Evolutionary conservation across 2,113 vertebrate species (phyloP).

Genomic region (Speoplatyrhinus poulsoni): DNA sequence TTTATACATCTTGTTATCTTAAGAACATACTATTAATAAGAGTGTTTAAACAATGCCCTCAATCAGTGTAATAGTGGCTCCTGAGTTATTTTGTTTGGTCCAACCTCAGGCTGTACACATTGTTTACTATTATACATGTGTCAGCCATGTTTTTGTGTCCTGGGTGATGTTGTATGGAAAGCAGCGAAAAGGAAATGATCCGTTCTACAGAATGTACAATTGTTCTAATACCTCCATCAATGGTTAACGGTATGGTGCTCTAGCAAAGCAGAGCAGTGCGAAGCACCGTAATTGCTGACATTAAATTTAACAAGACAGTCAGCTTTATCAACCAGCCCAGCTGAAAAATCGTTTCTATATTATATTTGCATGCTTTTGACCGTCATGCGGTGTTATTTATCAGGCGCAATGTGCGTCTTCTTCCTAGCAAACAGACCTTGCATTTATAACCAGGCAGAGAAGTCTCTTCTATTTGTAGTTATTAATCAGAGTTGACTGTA

Average conservation of each 20-base stretch:
- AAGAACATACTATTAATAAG: slow-evolving; percentile 50
- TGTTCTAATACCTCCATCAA: slow-evolving; percentile 48
- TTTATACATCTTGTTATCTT: slow-evolving; percentile 27
- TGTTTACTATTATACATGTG: slow-evolving; percentile 48
- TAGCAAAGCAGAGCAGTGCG: slow-evolving; percentile 28
- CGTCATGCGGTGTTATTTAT: slow-evolving; percentile 67
- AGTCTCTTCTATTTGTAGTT: slow-evolving; percentile 74
- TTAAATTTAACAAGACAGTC: slow-evolving; percentile 70
- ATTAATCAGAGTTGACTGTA: slow-evolving; percentile 80
- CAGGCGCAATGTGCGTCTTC: slow-evolving; percentile 67
- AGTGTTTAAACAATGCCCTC: slow-evolving; percentile 44
- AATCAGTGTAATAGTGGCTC: slow-evolving; percentile 41
- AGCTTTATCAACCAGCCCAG: slow-evolving; percentile 54
- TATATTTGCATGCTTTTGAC: slow-evolving; percentile 59
- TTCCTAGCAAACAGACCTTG: slow-evolving; percentile 57
- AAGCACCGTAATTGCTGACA: slow-evolving; percentile 61
- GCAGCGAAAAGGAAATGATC: slow-evolving; percentile 14
- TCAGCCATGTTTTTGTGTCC: slow-evolving; percentile 45
- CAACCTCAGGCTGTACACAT: slow-evolving; percentile 54
- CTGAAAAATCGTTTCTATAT: slow-evolving; percentile 68
- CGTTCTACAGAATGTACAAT: slow-evolving; percentile 6
- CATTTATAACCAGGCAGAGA: slow-evolving; percentile 70
- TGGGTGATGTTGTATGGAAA: slow-evolving; percentile 10
- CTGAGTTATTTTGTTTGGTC: slow-evolving; percentile 32
- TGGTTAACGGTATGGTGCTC: slow-evolving; percentile 38